Conservation (phyloP, 2,888 invertebrate species). For the Leptura quadrifasciata region DNA sequence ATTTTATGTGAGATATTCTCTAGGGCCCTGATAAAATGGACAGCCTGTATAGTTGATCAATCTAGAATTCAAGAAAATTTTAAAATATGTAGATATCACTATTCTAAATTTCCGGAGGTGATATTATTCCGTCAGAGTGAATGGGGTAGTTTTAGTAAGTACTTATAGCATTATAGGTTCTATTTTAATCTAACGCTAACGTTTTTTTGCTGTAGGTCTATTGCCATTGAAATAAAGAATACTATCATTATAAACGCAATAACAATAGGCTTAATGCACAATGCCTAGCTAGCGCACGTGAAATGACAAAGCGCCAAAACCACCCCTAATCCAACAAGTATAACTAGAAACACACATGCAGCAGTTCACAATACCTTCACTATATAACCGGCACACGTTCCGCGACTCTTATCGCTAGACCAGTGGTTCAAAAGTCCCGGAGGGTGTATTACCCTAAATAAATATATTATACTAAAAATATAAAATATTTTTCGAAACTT, state of each 20-base stretch:
- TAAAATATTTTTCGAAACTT: too few relatives aligned
- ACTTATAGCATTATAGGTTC: constrained; percentile 47
- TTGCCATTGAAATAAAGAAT: constrained; percentile 66
- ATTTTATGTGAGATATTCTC: too few relatives aligned
- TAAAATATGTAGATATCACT: not conserved
- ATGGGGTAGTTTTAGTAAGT: constrained; percentile 23
- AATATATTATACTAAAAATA: not conserved
- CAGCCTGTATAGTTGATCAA: too few relatives aligned
- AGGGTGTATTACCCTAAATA: not conserved
- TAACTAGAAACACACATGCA: constrained; percentile 72
- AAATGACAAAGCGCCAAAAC: constrained; percentile 72
- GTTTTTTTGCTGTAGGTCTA: constrained; percentile 58
- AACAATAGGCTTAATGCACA: constrained; percentile 69
- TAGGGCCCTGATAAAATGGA: too few relatives aligned
- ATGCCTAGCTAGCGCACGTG: constrained; percentile 69
- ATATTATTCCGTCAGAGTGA: not conserved
- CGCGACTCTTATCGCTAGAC: constrained; percentile 52
- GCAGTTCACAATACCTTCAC: constrained; percentile 61
- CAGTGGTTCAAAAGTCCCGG: constrained; percentile 50
- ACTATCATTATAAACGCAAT: constrained; percentile 70
- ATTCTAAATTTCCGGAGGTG: not conserved
- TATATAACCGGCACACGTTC: constrained; percentile 70
- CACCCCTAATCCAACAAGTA: constrained; percentile 74
- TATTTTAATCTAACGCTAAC: constrained; percentile 55
- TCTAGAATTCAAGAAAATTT: not conserved